phyloP scores from a whole-genome alignment of 2,113 vertebrate species.

The Beaufortia kweichowensis region DNA sequence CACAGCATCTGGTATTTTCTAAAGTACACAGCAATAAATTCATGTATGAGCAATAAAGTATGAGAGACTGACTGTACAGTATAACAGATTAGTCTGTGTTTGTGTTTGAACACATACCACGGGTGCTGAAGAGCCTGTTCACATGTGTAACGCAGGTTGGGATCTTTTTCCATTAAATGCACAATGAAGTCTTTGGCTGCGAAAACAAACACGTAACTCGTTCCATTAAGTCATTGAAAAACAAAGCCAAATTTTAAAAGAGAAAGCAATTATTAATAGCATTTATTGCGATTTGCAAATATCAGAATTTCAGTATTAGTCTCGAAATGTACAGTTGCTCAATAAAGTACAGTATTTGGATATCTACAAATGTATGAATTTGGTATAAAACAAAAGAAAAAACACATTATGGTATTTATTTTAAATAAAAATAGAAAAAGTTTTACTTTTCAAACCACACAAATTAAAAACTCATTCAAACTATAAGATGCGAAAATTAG shows the following conservation, averaged over 20 bases:
- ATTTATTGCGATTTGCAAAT: neutral
- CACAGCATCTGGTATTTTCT: neutral
- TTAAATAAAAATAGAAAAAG: no score
- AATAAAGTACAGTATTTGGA: no score
- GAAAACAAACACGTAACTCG: constrained; percentile 5
- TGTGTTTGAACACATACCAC: constrained; percentile 75
- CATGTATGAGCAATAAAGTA: neutral
- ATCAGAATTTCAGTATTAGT: neutral
- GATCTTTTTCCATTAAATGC: constrained; percentile 95
- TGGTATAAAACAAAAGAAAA: neutral
- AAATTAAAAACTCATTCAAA: no score
- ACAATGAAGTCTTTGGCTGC: constrained; percentile 95
- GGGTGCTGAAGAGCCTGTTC: constrained; percentile 96
- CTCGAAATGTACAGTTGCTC: neutral
- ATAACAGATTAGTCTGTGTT: constrained; percentile 14
- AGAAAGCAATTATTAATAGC: no score
- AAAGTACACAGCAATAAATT: neutral
- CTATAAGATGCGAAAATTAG: no score
- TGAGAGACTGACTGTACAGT: constrained; percentile 14
- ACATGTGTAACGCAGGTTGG: constrained; percentile 85
- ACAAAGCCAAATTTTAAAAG: neutral
- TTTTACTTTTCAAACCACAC: no score
- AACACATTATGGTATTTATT: no score
- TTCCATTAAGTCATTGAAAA: neutral
- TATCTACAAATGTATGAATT: no score